phyloP scores from a whole-genome alignment of 2,797 vertebrate genomes.

The Notoglanidium macrostoma region DNA sequence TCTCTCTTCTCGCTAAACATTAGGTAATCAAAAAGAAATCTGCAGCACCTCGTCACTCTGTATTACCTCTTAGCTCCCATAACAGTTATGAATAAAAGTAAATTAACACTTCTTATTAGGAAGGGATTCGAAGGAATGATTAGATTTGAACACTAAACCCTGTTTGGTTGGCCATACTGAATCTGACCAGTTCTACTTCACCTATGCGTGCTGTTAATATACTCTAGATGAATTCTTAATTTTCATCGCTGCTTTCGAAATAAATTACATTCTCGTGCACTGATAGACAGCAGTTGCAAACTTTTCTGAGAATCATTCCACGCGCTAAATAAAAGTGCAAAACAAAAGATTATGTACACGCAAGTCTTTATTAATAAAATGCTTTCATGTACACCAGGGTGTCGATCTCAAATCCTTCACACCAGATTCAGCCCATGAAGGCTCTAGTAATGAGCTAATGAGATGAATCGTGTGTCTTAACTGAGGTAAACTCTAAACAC shows the following conservation, averaged over 20 bases:
- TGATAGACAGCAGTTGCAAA: too few species aligned
- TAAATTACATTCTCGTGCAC: too few species aligned
- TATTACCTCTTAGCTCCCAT: not conserved
- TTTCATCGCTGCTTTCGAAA: not conserved
- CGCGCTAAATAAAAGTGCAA: not conserved
- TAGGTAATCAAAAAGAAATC: not conserved
- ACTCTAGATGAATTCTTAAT: not conserved
- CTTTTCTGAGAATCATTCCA: not conserved
- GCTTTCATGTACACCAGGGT: conserved; percentile 28
- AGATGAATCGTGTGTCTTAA: conserved; percentile 1
- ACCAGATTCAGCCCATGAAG: not conserved
- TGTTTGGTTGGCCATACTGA: not conserved
- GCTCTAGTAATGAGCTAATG: not conserved
- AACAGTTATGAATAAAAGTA: not conserved
- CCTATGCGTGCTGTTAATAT: not conserved
- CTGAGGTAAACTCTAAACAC: conserved; percentile 28
- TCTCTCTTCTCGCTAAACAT: not conserved
- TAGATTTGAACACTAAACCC: not conserved
- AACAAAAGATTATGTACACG: conserved; percentile 6
- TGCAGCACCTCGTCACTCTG: not conserved
- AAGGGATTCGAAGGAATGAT: not conserved
- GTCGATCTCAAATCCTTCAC: not conserved
- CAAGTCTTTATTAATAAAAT: conserved; percentile 50
- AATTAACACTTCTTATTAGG: not conserved
- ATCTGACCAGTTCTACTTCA: not conserved